Conservation (phyloP, 2,888 invertebrate species). For the Epistrophe grossulariae region DNA sequence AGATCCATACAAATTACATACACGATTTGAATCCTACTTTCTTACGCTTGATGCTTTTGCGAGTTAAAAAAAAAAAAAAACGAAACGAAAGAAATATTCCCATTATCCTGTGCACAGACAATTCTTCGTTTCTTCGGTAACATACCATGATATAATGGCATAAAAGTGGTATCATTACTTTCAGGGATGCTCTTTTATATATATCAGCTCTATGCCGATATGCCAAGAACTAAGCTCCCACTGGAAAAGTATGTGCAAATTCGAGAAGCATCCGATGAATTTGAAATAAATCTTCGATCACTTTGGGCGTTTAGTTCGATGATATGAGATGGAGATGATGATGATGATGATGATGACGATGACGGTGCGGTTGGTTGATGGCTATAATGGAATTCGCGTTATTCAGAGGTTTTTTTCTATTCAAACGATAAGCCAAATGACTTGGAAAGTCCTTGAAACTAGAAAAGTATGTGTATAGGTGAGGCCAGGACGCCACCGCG, state of each 20-base stretch:
- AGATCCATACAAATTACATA: conserved; percentile 61
- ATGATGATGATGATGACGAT: background rate
- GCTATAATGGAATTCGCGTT: conserved; percentile 48
- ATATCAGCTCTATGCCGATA: background rate
- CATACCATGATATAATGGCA: conserved; percentile 26
- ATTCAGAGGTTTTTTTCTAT: conserved; percentile 45
- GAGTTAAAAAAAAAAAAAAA: background rate
- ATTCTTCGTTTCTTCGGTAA: conserved; percentile 35
- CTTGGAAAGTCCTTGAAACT: conserved; percentile 59
- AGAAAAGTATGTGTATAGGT: background rate
- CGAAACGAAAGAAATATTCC: conserved; percentile 48
- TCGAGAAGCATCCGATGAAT: conserved; percentile 67
- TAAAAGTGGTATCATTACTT: conserved; percentile 65
- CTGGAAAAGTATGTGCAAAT: conserved; percentile 71
- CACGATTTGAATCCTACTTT: conserved; percentile 63
- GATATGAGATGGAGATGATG: background rate
- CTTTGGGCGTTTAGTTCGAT: conserved; percentile 33
- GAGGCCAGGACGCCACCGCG: background rate
- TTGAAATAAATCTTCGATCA: conserved; percentile 69
- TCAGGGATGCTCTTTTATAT: conserved; percentile 40
- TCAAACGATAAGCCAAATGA: conserved; percentile 61
- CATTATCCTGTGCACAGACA: conserved; percentile 66
- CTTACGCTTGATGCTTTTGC: conserved; percentile 16
- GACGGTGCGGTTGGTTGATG: background rate
- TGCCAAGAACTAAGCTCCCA: conserved; percentile 35